Conservation (phyloP, 2,797 vertebrate genomes). For the Parauchenoglanis punctatus region DNA sequence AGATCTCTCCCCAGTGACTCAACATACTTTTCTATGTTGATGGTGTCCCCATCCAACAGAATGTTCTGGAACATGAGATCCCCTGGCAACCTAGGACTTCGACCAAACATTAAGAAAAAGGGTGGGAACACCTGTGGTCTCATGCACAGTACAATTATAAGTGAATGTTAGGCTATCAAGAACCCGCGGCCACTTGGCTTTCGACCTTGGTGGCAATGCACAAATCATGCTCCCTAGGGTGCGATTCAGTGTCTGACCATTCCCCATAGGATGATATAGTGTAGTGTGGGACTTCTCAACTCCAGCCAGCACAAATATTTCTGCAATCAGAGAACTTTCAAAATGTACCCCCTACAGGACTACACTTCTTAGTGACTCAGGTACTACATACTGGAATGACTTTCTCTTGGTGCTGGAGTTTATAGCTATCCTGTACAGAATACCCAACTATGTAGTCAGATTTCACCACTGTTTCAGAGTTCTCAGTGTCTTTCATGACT, state of each 20-base stretch:
- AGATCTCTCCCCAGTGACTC: neutral
- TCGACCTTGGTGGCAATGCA: neutral
- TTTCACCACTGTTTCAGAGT: too few relatives aligned
- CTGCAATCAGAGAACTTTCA: too few relatives aligned
- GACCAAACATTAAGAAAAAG: constrained; percentile 37
- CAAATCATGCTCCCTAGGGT: constrained; percentile 27
- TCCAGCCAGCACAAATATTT: too few relatives aligned
- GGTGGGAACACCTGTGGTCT: constrained; percentile 22
- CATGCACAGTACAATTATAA: constrained; percentile 30
- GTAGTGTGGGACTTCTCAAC: too few relatives aligned
- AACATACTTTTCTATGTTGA: neutral
- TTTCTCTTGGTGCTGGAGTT: too few relatives aligned
- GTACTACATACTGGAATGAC: too few relatives aligned
- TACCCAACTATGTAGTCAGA: too few relatives aligned
- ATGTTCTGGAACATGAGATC: constrained; percentile 29
- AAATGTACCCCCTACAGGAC: too few relatives aligned
- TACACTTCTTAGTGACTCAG: too few relatives aligned
- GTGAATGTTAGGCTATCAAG: constrained; percentile 4
- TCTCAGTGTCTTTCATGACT: too few relatives aligned
- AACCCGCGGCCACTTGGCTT: constrained; percentile 23
- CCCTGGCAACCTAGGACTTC: constrained; percentile 17
- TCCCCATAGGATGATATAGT: too few relatives aligned
- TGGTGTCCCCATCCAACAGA: neutral
- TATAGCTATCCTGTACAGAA: too few relatives aligned
- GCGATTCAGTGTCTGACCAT: constrained; percentile 15